Evolutionary conservation across 2,113 vertebrate species (phyloP).

Genomic region (Calypte anna): DNA sequence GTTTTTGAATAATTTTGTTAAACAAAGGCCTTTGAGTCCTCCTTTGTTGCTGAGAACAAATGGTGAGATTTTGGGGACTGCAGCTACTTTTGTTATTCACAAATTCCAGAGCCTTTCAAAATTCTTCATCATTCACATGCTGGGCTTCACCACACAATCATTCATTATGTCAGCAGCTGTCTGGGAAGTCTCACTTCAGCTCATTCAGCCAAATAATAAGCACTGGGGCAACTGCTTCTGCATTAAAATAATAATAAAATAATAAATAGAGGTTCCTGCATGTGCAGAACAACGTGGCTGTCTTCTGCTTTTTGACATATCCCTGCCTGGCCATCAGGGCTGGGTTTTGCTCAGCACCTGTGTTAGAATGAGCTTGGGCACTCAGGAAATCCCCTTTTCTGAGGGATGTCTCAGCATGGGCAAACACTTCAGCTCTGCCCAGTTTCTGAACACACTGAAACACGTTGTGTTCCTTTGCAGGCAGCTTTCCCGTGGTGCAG

Average conservation of each 20-base stretch:
- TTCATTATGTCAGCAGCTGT: slow-evolving; percentile 90
- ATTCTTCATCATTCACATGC: slow-evolving; percentile 81
- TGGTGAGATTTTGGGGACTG: slow-evolving; percentile 76
- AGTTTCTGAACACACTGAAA: background rate
- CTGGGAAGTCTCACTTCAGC: slow-evolving; percentile 77
- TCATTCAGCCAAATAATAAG: slow-evolving; percentile 89
- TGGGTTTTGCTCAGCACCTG: background rate
- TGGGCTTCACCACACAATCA: slow-evolving; percentile 86
- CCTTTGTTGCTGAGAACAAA: slow-evolving; percentile 80
- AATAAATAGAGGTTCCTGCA: slow-evolving; percentile 28
- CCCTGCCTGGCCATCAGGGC: slow-evolving; percentile 4
- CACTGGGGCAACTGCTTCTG: slow-evolving; percentile 75
- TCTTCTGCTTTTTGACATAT: slow-evolving; percentile 45
- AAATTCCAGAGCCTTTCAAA: slow-evolving; percentile 79
- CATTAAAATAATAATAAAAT: slow-evolving; percentile 75
- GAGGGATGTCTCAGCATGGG: background rate
- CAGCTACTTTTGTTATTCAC: slow-evolving; percentile 77
- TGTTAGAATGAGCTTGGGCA: background rate
- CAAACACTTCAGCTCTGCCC: background rate
- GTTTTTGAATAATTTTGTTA: slow-evolving; percentile 80
- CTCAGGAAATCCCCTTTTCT: background rate
- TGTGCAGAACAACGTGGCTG: background rate
- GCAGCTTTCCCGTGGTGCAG: background rate
- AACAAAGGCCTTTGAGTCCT: slow-evolving; percentile 78
- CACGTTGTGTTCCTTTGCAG: background rate